Evolutionary conservation across 2,797 vertebrate genomes (phyloP).

Genomic region (Ispidina lecontei): DNA sequence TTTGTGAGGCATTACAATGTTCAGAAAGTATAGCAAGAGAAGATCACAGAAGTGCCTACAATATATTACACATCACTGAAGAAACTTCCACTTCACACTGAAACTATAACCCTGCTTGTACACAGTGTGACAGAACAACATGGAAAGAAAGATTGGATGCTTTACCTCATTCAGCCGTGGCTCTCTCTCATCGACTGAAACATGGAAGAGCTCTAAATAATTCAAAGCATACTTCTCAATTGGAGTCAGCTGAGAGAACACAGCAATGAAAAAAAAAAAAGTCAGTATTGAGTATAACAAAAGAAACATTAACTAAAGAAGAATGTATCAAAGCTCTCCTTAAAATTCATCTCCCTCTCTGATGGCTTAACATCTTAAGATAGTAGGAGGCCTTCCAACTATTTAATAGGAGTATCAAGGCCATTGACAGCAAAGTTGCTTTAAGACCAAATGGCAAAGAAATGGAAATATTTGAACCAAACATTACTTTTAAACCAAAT

Average conservation of each 20-base stretch:
- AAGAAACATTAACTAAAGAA: neutral
- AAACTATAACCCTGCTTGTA: neutral
- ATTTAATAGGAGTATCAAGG: neutral
- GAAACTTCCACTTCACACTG: neutral
- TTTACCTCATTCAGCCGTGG: slow-evolving; percentile 82
- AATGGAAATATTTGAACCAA: neutral
- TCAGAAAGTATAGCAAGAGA: neutral
- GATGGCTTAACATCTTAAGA: neutral
- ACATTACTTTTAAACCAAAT: neutral
- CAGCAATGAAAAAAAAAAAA: neutral
- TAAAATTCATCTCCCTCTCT: neutral
- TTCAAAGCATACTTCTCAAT: slow-evolving; percentile 94
- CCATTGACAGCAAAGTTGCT: neutral
- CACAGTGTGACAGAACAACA: neutral
- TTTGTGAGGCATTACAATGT: neutral
- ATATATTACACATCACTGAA: neutral
- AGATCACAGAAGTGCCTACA: neutral
- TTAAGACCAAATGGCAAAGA: neutral
- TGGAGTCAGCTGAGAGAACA: slow-evolving; percentile 86
- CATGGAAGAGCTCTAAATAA: slow-evolving; percentile 89
- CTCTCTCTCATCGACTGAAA: slow-evolving; percentile 80
- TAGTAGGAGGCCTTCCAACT: neutral
- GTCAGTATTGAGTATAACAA: neutral
- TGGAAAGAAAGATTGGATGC: neutral
- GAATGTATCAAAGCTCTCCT: neutral